phyloP scores from a whole-genome alignment of 92 coral and sea anemone species.

The Diadumene lineata region DNA sequence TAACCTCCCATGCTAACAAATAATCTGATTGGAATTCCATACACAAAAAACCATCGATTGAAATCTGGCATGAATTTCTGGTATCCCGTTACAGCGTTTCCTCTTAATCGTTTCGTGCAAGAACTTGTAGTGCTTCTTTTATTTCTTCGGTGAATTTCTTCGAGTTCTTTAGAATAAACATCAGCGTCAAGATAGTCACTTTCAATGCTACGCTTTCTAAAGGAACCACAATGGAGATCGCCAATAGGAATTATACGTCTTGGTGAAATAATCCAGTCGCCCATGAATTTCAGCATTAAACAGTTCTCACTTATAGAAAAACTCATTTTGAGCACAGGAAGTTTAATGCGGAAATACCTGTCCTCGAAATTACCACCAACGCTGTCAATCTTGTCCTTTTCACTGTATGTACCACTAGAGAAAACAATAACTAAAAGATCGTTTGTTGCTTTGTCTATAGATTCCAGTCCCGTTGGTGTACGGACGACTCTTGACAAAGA shows the following conservation, averaged over 20 bases:
- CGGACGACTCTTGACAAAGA: constrained; percentile 87
- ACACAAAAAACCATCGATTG: constrained; percentile 59
- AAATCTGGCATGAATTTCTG: constrained; percentile 72
- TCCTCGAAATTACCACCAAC: constrained; percentile 96
- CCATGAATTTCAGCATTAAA: constrained; percentile 60
- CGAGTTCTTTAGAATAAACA: constrained; percentile 83
- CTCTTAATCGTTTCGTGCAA: constrained; percentile 55
- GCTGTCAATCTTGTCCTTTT: constrained; percentile 77
- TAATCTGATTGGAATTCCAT: constrained; percentile 77
- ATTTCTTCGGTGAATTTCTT: constrained; percentile 56
- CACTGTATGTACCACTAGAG: constrained; percentile 90
- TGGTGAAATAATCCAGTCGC: constrained; percentile 62
- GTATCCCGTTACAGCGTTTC: constrained; percentile 44
- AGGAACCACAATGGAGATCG: constrained; percentile 64
- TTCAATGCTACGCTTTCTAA: constrained; percentile 70
- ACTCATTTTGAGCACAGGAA: constrained; percentile 85
- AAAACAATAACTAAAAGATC: constrained; percentile 65
- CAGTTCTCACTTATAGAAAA: constrained; percentile 86
- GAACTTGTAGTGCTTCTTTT: constrained; percentile 57
- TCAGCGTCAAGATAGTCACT: constrained; percentile 77
- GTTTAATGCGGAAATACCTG: constrained; percentile 74
- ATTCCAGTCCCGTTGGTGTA: constrained; percentile 93
- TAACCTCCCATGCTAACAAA: constrained; percentile 88
- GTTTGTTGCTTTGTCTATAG: constrained; percentile 63
- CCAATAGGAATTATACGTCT: constrained; percentile 83